phyloP scores from a whole-genome alignment of 2,888 invertebrate genomes.

The Dermolepida albohirtum region DNA sequence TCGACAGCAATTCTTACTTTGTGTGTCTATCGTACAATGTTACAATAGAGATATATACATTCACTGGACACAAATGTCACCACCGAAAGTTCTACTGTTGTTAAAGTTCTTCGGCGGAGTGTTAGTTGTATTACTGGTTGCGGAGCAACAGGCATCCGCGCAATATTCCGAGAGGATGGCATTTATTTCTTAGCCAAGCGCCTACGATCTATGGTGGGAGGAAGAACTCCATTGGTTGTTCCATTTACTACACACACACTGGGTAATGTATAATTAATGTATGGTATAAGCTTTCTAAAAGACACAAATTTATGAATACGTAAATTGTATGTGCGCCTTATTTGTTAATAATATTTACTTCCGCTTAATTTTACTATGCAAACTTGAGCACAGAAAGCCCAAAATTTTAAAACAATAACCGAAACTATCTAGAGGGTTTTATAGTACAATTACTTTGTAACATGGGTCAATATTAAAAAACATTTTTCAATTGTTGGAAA shows the following conservation, averaged over 20 bases:
- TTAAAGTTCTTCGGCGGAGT: conserved; percentile 21
- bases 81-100: conserved; percentile 9
- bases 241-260: conserved; percentile 26
- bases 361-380: neutral
- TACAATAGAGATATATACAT: neutral
- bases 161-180: conserved; percentile 31
- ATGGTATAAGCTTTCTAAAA: neutral
- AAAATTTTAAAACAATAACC: no score
- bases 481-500: no score
- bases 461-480: no score
- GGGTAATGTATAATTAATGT: conserved; percentile 26
- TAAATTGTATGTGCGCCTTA: no score
- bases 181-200: conserved; percentile 48
- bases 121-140: conserved; percentile 42
- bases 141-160: conserved; percentile 42
- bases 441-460: no score
- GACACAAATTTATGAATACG: neutral
- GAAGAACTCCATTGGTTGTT: conserved; percentile 39
- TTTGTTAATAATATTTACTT: no score
- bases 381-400: neutral
- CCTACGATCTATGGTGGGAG: conserved; percentile 46
- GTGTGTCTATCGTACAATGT: no score
- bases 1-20: no score
- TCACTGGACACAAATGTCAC: conserved; percentile 28
- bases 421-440: no score